These are phyloP conservation scores for Gasteruption jaculator DNA, from an alignment of 2,888 invertebrate genomes.

Conservation along the genomic window DNA sequence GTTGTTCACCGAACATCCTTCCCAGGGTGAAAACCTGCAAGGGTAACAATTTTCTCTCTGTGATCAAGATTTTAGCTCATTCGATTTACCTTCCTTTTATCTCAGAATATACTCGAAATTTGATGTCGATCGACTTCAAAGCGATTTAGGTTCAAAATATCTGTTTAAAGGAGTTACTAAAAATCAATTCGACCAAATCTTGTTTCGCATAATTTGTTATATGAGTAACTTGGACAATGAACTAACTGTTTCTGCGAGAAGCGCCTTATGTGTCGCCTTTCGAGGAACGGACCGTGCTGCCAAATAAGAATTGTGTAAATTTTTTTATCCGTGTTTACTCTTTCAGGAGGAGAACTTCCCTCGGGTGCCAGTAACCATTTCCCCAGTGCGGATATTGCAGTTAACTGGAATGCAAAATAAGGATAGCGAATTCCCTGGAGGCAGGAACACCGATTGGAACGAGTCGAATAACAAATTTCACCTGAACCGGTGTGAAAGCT, in stretches of 20 bases:
- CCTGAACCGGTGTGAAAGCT: no score
- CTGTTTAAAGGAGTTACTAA: no score
- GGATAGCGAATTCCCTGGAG: no score
- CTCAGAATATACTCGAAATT: no score
- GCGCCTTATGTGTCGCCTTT: slow-evolving; percentile 56
- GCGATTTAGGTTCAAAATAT: background rate
- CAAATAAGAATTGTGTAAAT: slow-evolving; percentile 58
- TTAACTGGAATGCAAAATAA: slow-evolving; percentile 32
- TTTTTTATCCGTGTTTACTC: slow-evolving; percentile 12
- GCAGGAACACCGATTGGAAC: no score
- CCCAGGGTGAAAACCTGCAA: slow-evolving; percentile 57
- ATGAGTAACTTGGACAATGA: background rate
- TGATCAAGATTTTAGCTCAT: no score
- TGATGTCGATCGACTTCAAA: no score
- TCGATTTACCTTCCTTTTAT: no score
- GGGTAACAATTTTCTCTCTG: slow-evolving; percentile 7
- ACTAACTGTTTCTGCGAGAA: slow-evolving; percentile 47
- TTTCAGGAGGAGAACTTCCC: slow-evolving; percentile 31
- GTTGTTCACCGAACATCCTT: slow-evolving; percentile 60
- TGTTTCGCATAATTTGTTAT: background rate
- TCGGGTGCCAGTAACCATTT: slow-evolving; percentile 47
- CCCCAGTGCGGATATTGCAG: slow-evolving; percentile 46
- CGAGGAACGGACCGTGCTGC: slow-evolving; percentile 58
- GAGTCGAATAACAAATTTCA: no score
- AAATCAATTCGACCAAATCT: no score